Evolutionary conservation across 1,140 invertebrate genomes (phyloP).

Genomic region (Araneus ventricosus): DNA sequence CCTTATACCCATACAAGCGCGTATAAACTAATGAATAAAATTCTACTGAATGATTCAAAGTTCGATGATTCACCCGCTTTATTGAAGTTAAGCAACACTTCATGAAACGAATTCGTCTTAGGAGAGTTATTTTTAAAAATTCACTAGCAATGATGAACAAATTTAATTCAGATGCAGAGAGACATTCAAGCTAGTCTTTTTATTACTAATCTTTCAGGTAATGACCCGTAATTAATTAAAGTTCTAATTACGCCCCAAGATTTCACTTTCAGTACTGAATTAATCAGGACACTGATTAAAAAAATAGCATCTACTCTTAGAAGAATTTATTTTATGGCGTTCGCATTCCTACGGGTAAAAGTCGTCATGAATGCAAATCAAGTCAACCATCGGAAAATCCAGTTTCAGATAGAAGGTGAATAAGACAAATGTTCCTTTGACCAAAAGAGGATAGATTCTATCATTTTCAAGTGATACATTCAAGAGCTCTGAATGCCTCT

Average conservation of each 20-base stretch:
- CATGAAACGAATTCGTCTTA: no score
- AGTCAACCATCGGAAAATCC: neutral
- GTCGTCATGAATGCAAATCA: neutral
- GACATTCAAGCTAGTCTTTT: no score
- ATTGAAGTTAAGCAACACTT: no score
- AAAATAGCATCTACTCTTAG: neutral
- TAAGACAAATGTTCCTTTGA: neutral
- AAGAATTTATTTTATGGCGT: neutral
- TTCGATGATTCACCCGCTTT: no score
- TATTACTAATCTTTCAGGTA: no score
- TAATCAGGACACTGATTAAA: neutral
- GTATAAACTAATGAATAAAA: no score
- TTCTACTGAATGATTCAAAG: no score
- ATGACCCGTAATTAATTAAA: neutral
- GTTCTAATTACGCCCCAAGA: neutral
- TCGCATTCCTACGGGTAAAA: neutral
- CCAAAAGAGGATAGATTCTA: neutral
- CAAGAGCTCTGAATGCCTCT: no score
- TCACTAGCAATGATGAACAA: no score
- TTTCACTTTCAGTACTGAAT: neutral
- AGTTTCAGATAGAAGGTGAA: neutral
- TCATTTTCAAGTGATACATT: neutral
- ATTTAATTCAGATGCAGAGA: no score
- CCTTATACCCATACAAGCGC: no score
- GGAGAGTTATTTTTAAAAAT: no score